Percentiles rank a stretch among this genome's conserved stretches.
These are phyloP conservation scores for Drosophila fuyamai DNA, from an alignment of 1,140 invertebrate species.

Conservation along the genomic window DNA sequence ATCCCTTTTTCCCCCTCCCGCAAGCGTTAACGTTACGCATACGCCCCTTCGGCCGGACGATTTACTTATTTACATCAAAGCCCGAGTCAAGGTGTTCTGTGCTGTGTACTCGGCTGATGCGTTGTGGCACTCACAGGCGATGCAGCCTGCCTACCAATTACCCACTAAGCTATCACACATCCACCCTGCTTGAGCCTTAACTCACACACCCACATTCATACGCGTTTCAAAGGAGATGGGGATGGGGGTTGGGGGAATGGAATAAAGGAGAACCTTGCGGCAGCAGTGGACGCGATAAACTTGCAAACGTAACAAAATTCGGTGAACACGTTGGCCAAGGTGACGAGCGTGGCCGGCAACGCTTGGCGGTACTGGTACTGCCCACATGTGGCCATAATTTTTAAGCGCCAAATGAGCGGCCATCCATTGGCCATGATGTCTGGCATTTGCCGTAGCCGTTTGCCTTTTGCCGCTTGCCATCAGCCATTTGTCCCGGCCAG, in stretches of 20 bases:
- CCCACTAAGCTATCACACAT: constrained; percentile 20
- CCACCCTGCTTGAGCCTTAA: not conserved
- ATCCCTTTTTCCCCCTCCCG: not conserved
- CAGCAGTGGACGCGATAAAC: constrained; percentile 68
- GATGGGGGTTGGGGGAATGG: not conserved
- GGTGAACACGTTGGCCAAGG: constrained; percentile 68
- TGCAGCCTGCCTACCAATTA: constrained; percentile 73
- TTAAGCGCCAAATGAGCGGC: constrained; percentile 80
- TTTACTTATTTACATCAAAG: constrained; percentile 69
- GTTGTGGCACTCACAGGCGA: constrained; percentile 27
- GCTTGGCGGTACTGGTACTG: constrained; percentile 45
- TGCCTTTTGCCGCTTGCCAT: constrained; percentile 8
- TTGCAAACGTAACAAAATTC: constrained; percentile 75
- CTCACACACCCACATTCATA: constrained; percentile 2
- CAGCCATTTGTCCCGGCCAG: constrained; percentile 8
- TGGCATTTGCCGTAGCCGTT: constrained; percentile 54
- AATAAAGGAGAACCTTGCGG: constrained; percentile 33
- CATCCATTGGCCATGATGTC: constrained; percentile 79
- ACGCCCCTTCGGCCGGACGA: constrained; percentile 14
- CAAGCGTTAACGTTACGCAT: constrained; percentile 17
- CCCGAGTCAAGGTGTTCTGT: constrained; percentile 63
- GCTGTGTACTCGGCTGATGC: constrained; percentile 35
- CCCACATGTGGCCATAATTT: constrained; percentile 82
- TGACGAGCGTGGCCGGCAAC: constrained; percentile 38
- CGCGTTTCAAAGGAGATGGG: not conserved